Evolutionary conservation across 2,797 vertebrate species (phyloP), one percentile per base, ranked within the genome.

Genomic region (Ammospiza maritima): DNA sequence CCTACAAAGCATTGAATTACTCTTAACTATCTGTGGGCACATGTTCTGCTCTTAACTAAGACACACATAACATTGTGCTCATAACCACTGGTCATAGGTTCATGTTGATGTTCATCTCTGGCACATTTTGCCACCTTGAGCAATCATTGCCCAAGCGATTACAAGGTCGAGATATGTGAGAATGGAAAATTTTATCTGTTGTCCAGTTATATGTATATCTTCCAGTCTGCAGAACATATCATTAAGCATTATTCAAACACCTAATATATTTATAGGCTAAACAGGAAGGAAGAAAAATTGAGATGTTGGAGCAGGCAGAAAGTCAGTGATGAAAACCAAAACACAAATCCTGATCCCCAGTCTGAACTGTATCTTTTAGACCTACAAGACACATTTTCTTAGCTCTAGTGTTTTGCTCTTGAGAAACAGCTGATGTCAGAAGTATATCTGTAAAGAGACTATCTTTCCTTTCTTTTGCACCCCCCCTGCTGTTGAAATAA

Each of bases 381-480:
- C n/a, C 29, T 74, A 40, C 51, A 74, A 57, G 34, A 53, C 48
- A 29, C 30, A 13, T 74, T 65, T 45, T 76, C 79, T 80, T 80
- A 83, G 30, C 89, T 88, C 58, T 44, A 29, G 30, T 57, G 69
- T 71, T 85, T 96, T 90, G 92, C 85, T 96, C 92, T 96, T 96
- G 96, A 96, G 66, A 93, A 97, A 65, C 64, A 92, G 73, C 62
- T 94, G 75, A 78, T 87, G 75, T 77, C 77, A 85, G 87, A 94
- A 88, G 50, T 48, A 36, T 80, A 62, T 94, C 76, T 83, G 44
- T 40, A 80, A 67, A 79, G 56, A 86, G 40, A 77, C 36, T 80
- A 19, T 78, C 38, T 90, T 94, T 81, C 32, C 47, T 73, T 80
- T 90, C 40, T 65, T 89, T 45, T 83, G 45, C 27, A 38, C 30